Conservation (phyloP, 1,140 invertebrate genomes). For the Zaprionus africanus region DNA sequence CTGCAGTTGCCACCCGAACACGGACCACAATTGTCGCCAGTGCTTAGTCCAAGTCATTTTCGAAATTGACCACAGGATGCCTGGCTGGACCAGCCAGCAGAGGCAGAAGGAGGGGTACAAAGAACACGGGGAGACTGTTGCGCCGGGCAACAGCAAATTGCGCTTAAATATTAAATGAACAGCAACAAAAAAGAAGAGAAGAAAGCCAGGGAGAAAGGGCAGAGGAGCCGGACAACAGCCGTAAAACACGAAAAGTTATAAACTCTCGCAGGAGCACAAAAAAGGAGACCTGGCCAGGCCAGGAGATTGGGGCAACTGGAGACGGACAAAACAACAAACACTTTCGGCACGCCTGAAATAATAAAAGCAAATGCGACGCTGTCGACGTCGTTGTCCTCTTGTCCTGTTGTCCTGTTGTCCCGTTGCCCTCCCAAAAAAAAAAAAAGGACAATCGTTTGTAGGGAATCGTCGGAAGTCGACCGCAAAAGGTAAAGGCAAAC, state of each 20-base stretch:
- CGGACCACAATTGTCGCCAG: constrained; percentile 72
- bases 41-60: constrained; percentile 81
- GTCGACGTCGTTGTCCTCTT: constrained; percentile 19
- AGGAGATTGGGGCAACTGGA: constrained; percentile 16
- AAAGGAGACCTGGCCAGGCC: constrained; percentile 12
- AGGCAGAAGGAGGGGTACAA: background rate
- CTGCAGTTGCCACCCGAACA: constrained; percentile 20
- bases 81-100: background rate
- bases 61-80: constrained; percentile 75
- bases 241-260: constrained; percentile 83
- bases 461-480: constrained; percentile 44
- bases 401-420: background rate
- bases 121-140: constrained; percentile 46
- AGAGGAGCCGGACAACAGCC: constrained; percentile 63
- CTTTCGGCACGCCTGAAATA: constrained; percentile 81
- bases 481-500: constrained; percentile 66
- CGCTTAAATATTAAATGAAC: constrained; percentile 84
- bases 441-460: constrained; percentile 75
- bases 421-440: constrained; percentile 13
- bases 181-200: constrained; percentile 49
- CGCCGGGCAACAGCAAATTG: constrained; percentile 71
- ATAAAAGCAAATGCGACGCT: constrained; percentile 76
- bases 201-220: background rate
- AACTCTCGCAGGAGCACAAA: constrained; percentile 66
- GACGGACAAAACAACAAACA: constrained; percentile 67